Conservation (phyloP, 1,140 invertebrate genomes). For the Yoshiicerus persimilis region DNA sequence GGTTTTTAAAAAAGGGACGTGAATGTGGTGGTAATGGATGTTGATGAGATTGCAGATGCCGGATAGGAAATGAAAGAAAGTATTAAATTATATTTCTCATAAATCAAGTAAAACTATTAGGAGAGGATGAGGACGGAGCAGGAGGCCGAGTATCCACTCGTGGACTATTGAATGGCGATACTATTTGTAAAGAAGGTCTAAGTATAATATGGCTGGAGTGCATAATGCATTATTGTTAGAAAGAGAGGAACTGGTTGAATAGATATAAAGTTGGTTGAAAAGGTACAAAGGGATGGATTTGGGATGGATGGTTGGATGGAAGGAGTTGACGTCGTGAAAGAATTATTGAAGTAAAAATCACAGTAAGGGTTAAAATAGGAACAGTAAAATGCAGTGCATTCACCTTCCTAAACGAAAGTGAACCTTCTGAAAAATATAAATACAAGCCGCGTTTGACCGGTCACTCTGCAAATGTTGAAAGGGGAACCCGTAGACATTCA, state of each 20-base stretch:
- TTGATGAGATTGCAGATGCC: neutral
- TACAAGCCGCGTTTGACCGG: conserved; percentile 1
- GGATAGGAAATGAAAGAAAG: neutral
- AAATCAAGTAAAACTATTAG: neutral
- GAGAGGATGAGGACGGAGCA: neutral
- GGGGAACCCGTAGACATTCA: neutral
- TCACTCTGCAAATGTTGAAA: conserved; percentile 6
- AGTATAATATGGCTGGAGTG: neutral
- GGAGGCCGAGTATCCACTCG: neutral
- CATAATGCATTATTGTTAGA: neutral
- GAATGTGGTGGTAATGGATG: neutral
- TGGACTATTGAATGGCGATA: neutral
- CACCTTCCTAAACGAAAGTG: conserved; percentile 12
- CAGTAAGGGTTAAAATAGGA: conserved; percentile 17
- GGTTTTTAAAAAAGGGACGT: neutral
- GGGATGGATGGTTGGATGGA: neutral
- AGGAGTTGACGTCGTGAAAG: neutral
- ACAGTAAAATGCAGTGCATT: neutral
- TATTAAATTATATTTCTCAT: neutral
- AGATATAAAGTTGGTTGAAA: neutral
- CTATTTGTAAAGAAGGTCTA: neutral
- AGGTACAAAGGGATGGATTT: neutral
- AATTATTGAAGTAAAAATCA: conserved; percentile 4
- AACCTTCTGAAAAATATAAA: neutral
- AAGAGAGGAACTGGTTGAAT: neutral